These are phyloP conservation scores for Euleptes europaea DNA, from an alignment of 2,113 vertebrate species.

Conservation along the genomic window DNA sequence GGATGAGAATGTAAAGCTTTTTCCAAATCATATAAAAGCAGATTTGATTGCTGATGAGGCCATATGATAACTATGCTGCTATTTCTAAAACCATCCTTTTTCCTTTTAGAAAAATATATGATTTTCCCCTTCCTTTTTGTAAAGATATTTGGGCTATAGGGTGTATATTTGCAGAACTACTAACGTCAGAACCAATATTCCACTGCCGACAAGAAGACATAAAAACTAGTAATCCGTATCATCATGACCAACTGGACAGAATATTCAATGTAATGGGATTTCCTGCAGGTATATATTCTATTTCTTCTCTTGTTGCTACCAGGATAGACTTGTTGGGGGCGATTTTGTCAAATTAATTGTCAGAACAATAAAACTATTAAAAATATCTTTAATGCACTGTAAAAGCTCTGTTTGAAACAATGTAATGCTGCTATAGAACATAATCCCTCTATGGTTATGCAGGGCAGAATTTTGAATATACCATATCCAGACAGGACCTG, in stretches of 20 bases:
- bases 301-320: slow-evolving; percentile 61
- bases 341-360: slow-evolving; percentile 57
- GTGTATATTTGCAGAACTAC: slow-evolving; percentile 99
- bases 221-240: slow-evolving; percentile 99
- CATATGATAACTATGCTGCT: slow-evolving; percentile 23
- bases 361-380: slow-evolving; percentile 51
- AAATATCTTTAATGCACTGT: slow-evolving; percentile 33
- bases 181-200: slow-evolving; percentile 99
- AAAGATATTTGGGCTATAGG: slow-evolving; percentile 99
- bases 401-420: not conserved
- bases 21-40: not conserved
- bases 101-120: slow-evolving; percentile 72
- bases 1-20: slow-evolving; percentile 10
- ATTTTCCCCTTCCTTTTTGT: slow-evolving; percentile 63
- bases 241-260: slow-evolving; percentile 99
- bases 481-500: too few species aligned
- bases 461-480: too few species aligned
- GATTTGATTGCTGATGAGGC: slow-evolving; percentile 16
- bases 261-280: slow-evolving; percentile 99
- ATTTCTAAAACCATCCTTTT: slow-evolving; percentile 24
- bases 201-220: slow-evolving; percentile 99
- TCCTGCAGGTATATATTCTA: slow-evolving; percentile 89
- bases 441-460: too few species aligned
- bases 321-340: slow-evolving; percentile 43
- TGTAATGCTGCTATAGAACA: not conserved